phyloP scores from a whole-genome alignment of 2,113 vertebrate genomes.

The Callaeas wilsoni region DNA sequence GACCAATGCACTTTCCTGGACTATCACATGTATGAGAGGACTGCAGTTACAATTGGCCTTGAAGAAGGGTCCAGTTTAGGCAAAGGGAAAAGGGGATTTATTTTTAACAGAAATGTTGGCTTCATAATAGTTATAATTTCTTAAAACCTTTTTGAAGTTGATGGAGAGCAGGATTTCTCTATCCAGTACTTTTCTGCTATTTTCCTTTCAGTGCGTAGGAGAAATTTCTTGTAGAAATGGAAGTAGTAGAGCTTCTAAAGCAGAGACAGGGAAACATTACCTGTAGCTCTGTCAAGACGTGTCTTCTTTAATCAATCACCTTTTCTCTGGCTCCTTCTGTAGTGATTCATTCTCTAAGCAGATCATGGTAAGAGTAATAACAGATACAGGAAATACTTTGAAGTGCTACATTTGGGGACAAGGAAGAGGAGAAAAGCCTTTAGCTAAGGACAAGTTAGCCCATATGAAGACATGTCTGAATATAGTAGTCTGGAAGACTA shows the following conservation, averaged over 20 bases:
- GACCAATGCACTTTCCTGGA: background rate
- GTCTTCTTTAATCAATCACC: background rate
- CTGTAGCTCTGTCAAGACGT: background rate
- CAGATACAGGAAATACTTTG: background rate
- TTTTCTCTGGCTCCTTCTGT: background rate
- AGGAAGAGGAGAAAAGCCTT: background rate
- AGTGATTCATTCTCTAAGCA: background rate
- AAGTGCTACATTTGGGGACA: background rate
- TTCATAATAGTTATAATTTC: background rate
- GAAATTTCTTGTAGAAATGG: background rate
- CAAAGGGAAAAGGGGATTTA: background rate
- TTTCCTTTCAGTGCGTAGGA: background rate
- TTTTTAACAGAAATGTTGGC: background rate
- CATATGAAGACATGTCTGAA: background rate
- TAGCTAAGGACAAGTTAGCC: background rate
- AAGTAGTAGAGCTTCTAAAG: background rate
- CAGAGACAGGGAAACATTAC: background rate
- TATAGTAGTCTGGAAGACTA: background rate
- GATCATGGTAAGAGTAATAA: background rate
- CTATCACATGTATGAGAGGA: background rate
- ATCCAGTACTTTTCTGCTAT: background rate
- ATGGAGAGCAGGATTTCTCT: background rate
- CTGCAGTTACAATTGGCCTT: background rate
- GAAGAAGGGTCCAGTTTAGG: background rate
- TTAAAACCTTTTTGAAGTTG: background rate